Conservation (phyloP, 1,140 invertebrate species). For the Zelostemma sp. region DNA sequence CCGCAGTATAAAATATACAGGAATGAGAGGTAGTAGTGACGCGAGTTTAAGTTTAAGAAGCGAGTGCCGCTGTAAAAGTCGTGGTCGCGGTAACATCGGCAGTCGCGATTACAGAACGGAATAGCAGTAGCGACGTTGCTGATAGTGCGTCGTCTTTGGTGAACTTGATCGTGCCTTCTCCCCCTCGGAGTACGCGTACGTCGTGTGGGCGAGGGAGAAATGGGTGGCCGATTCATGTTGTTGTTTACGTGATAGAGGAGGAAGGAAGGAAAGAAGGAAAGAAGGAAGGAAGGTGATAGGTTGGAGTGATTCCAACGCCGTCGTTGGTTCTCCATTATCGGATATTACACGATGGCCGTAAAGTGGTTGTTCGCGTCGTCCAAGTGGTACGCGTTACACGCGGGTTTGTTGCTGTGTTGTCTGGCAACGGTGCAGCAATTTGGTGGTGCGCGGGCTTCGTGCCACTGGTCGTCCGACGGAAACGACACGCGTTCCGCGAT, state of each 20-base stretch:
- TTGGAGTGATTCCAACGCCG: slow-evolving; percentile 16
- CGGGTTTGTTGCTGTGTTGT: slow-evolving; percentile 42
- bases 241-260: slow-evolving; percentile 14
- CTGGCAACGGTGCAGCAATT: slow-evolving; percentile 20
- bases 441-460: slow-evolving; percentile 62
- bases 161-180: not conserved
- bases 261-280: slow-evolving; percentile 11
- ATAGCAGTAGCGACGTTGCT: not conserved
- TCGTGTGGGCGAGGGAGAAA: not conserved
- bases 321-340: slow-evolving; percentile 19
- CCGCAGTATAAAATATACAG: not conserved
- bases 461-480: slow-evolving; percentile 74
- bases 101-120: not conserved
- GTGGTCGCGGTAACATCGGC: not conserved
- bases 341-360: slow-evolving; percentile 47
- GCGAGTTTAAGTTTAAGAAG: not conserved
- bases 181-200: no score
- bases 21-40: slow-evolving; percentile 1
- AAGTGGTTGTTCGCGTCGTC: slow-evolving; percentile 44
- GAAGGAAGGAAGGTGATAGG: slow-evolving; percentile 27
- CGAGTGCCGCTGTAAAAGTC: no score
- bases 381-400: slow-evolving; percentile 32
- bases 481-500: slow-evolving; percentile 75
- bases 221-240: not conserved
- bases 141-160: not conserved